Base-by-base conservation (phyloP, 2,797 vertebrate species). In the Oreortyx pictus region DNA sequence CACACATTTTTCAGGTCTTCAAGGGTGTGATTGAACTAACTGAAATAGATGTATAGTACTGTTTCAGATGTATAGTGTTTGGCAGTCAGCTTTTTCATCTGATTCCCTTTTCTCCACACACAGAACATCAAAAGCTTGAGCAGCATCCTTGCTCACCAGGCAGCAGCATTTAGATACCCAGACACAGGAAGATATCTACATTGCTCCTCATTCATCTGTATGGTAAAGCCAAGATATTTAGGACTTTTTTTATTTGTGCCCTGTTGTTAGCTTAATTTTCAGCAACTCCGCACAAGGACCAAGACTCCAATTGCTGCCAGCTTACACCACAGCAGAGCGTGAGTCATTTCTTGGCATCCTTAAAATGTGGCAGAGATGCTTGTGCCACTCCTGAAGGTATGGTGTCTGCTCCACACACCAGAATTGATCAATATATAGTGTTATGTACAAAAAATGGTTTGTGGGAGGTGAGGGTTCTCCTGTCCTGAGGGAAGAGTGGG, bases 1-100 rank as follows among this genome's bases (percentile, higher is more conserved):
- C 81, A 65, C 84, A 88, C n/a, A 41, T 76, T 90, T 92, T 86
- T 86, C 46, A 68, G 73, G 77, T 88, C 74, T 88, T 92, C 44
- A 65, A 33, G 44, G 29, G 54, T 82, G 54, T 88, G 77, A 91
- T 76, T 82, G 47, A 72, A 79, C n/a, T 2, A 6, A 91, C 44
- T 60, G 77, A 92, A 88, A 82, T n/a, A 72, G 39, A 71, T 56
- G 49, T 54, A 56, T 64, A 59, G 64, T 54, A 82, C 76, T 79
- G 68, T 82, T 91, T 88, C 81, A 91, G 88, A 80, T 44, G 29
- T 56, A 46, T 29, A 78, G 57, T 60, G 29, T 78, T 88, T 91
- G 72, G n/a, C 72, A 60, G 62, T 67, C 43, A 50, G 64, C 14
- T 0, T 1, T 88, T 88, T 91, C 49, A 68, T 52, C 76, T 89